These are phyloP conservation scores for Galbula dea DNA, from an alignment of 2,113 vertebrate genomes.

Conservation along the genomic window DNA sequence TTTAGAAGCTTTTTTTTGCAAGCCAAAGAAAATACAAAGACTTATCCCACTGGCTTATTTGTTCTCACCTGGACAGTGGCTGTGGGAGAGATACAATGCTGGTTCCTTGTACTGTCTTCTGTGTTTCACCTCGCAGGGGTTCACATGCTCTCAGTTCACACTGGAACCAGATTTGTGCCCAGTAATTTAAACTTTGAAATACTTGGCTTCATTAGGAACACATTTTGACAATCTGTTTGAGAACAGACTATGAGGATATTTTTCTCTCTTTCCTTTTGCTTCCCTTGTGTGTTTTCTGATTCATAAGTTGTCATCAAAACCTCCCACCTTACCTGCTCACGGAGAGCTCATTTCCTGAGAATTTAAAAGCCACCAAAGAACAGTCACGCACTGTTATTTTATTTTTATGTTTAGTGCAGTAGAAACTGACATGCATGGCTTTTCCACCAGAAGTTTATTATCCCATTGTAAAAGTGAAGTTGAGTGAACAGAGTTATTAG, in stretches of 20 bases:
- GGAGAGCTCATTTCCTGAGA: slow-evolving; percentile 3
- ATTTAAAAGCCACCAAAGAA: slow-evolving; percentile 17
- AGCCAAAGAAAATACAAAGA: background rate
- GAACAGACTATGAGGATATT: background rate
- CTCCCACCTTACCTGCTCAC: background rate
- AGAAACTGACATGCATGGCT: slow-evolving; percentile 3
- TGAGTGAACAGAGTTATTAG: background rate
- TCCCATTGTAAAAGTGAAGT: slow-evolving; percentile 10
- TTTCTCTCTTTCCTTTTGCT: background rate
- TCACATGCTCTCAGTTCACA: background rate
- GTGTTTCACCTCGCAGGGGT: background rate
- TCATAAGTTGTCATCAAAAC: background rate
- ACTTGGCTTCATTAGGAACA: background rate
- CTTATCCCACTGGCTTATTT: background rate
- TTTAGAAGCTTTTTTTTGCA: background rate
- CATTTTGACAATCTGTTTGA: background rate
- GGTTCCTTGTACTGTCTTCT: background rate
- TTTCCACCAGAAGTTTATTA: slow-evolving; percentile 30
- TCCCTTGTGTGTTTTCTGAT: background rate
- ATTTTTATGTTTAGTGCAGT: slow-evolving; percentile 1
- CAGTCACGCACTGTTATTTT: background rate
- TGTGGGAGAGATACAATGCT: background rate
- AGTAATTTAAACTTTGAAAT: background rate
- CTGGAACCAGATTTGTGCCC: background rate
- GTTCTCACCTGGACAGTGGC: background rate